A percentile compares a stretch with the other conserved stretches of the same genome.
Conservation (phyloP, 2,888 invertebrate genomes). For the Oconnorella tubifera region DNA sequence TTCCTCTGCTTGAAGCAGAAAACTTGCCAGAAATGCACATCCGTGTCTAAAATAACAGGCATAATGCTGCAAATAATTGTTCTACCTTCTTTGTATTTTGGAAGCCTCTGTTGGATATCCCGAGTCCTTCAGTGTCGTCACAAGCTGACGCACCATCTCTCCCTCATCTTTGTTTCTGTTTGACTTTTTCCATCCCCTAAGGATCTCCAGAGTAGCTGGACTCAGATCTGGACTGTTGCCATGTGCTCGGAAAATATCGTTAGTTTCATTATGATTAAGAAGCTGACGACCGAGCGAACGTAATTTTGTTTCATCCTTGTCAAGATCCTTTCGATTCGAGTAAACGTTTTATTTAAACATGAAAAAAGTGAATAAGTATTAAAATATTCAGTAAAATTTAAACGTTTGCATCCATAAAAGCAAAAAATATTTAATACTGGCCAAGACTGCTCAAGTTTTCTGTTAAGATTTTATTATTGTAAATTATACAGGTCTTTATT, state of each 20-base stretch:
- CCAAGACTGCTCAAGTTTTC: too few relatives aligned
- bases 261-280: constrained; percentile 15
- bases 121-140: constrained; percentile 12
- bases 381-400: too few relatives aligned
- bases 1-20: too few relatives aligned
- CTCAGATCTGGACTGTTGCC: neutral
- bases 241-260: constrained; percentile 9
- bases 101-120: constrained; percentile 15
- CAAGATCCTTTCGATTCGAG: neutral
- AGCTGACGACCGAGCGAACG: constrained; percentile 19
- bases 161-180: constrained; percentile 18
- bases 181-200: constrained; percentile 16
- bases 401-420: too few relatives aligned
- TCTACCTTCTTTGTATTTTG: neutral
- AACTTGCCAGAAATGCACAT: too few relatives aligned
- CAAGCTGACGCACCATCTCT: constrained; percentile 14
- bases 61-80: constrained; percentile 8
- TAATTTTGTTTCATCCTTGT: constrained; percentile 15
- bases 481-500: too few relatives aligned
- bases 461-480: too few relatives aligned
- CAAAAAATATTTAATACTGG: too few relatives aligned
- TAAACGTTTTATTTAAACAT: too few relatives aligned
- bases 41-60: too few relatives aligned
- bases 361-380: too few relatives aligned
- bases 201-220: constrained; percentile 8